Conservation (phyloP, 2,113 vertebrate species). For the cattle (Bos taurus) region ARS-UCD2.0 NC_037328.1:105593001-105593500, state of each 20-base stretch:
- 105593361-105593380: neutral
- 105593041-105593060: constrained; percentile 9
- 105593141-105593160: neutral
- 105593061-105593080: neutral
- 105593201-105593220: neutral
- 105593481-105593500: neutral
- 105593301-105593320: neutral
- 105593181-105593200: neutral
- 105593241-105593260: neutral
- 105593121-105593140: neutral
- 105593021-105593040: neutral
- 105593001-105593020: neutral
- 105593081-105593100: neutral
- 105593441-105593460: neutral
- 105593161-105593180: neutral
- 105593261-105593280: neutral
- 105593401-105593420: neutral
- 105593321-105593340: neutral
- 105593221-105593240: neutral
- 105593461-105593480: neutral
- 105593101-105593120: neutral
- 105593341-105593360: neutral
- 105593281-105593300: neutral
- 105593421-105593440: neutral
- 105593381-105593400: neutral